Base-by-base conservation (phyloP, 2,797 vertebrate species). In the Pteronotus mesoamericanus region DNA sequence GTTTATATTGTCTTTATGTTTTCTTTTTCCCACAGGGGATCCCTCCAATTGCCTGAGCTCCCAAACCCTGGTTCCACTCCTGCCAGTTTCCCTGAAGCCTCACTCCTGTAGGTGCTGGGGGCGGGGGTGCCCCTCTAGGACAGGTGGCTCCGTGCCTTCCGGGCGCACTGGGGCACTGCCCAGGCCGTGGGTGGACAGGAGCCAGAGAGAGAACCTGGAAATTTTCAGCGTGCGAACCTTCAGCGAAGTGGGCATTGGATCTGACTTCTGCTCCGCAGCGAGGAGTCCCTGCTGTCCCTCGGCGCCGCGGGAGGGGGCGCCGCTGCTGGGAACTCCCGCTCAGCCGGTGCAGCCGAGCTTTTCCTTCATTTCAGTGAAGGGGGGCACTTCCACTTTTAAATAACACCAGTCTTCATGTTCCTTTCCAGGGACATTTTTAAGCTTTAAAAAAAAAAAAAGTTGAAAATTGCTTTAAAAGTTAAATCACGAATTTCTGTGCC, bases 351-450 rank as follows among this genome's bases (percentile, higher is more conserved):
- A 3, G 24, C 64, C 61, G 9, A 22, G 26, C 29, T 53, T 79
- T 82, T 64, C 79, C 83, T 64, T 69, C 68, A 14, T 86, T 66
- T 86, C 75, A 82, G 22, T 44, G 93, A 78, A 68, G 64, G 74
- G 37, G 93, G 42, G 64, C 29, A 66, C 55, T 88, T 91, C 71
- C 61, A 44, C 83, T 91, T 83, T 80, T 78, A 68, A 86, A 69
- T 69, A 90, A 74, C 92, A 80, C 26, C 16, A 51, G 34, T n/a
- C 89, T 96, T 89, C 24, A 3, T 66, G 61, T 85, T 94, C 88
- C 77, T 94, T 96, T 69, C 78, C 64, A 69, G 92, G 72, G 96
- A 90, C 90, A 92, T 88, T 96, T 96, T 94, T 88, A 92, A 94
- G 88, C 86, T 95, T 51, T 80, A 66, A 39, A 64, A 72, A 87